A percentile compares a stretch with the other conserved stretches of the same genome.
Evolutionary conservation across 2,797 vertebrate species (phyloP).

Genomic region (Sus cebifrons): DNA sequence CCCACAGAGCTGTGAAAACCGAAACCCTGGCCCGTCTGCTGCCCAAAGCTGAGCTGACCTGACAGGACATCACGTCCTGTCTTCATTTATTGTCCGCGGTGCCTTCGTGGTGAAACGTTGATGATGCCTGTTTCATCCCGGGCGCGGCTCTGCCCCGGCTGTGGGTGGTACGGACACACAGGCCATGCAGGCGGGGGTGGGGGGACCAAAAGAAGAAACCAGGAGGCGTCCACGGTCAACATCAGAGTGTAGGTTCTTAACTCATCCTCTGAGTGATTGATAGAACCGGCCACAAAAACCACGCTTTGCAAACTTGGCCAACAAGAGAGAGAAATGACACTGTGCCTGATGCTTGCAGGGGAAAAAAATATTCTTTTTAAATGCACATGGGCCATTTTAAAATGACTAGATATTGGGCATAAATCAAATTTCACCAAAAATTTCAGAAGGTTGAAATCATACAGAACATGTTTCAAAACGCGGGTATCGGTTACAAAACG

Average conservation of each 20-base stretch:
- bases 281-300: neutral
- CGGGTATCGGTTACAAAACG: neutral
- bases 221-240: neutral
- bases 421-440: neutral
- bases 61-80: neutral
- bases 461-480: neutral
- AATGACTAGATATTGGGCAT: neutral
- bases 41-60: neutral
- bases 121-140: neutral
- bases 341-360: neutral
- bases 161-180: neutral
- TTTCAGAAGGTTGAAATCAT: neutral
- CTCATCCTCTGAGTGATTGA: neutral
- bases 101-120: neutral
- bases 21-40: neutral
- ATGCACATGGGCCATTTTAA: neutral
- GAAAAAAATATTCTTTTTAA: neutral
- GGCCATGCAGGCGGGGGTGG: no score
- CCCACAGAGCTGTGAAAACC: neutral
- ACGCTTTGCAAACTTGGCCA: neutral
- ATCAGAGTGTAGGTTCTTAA: neutral
- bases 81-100: neutral
- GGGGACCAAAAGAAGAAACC: neutral
- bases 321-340: neutral
- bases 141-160: neutral